Percentiles rank a stretch among this genome's conserved stretches.
These are phyloP conservation scores for Onychomys arenicola DNA, from an alignment of 2,797 vertebrate genomes.

Conservation along the genomic window DNA sequence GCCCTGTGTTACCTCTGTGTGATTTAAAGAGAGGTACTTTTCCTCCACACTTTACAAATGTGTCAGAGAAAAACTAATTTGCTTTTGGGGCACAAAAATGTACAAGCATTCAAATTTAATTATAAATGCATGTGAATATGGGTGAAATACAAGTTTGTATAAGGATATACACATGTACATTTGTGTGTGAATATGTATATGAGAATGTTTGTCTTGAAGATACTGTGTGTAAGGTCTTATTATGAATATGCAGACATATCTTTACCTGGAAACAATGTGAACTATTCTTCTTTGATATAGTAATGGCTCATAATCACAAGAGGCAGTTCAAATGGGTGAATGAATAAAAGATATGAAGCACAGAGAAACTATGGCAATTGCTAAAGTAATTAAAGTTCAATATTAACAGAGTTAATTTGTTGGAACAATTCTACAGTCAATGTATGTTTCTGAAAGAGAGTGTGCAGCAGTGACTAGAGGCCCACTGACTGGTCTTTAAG, in stretches of 20 bases:
- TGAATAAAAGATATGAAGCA: not conserved
- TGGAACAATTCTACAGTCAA: not conserved
- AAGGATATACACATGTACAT: not conserved
- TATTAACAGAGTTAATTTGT: not conserved
- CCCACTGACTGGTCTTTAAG: not conserved
- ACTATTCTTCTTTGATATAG: not conserved
- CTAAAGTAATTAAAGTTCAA: not conserved
- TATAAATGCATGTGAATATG: not conserved
- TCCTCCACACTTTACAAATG: not conserved
- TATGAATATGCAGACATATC: not conserved
- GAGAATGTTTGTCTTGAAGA: not conserved
- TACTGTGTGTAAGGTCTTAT: no score
- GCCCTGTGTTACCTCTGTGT: rapidly evolving
- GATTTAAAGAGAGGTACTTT: not conserved
- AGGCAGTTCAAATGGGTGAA: not conserved
- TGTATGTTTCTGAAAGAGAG: not conserved
- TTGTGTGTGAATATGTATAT: not conserved
- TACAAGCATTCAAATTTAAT: not conserved
- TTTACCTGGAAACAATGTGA: not conserved
- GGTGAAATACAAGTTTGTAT: not conserved
- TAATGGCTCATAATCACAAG: not conserved
- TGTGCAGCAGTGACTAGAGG: not conserved
- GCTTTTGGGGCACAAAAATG: not conserved
- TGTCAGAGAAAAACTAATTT: not conserved
- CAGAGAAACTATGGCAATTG: not conserved